phyloP scores from a whole-genome alignment of 2,797 vertebrate genomes.

The Mormyrops attenuatus region DNA sequence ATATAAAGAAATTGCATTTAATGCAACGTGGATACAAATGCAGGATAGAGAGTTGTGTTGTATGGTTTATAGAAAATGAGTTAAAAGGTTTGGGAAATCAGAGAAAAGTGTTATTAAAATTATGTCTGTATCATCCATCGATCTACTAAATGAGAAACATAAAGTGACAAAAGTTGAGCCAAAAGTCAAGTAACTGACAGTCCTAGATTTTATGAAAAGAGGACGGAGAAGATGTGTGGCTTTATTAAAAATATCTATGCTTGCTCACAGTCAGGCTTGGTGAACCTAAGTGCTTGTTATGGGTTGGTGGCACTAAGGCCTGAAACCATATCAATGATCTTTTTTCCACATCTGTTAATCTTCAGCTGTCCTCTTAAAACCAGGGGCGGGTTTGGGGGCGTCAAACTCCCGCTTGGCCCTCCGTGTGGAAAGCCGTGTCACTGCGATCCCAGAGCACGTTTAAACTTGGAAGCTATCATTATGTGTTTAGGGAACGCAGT shows the following conservation, averaged over 20 bases:
- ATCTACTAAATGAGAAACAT: not conserved
- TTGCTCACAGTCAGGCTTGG: not conserved
- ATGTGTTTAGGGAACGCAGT: constrained; percentile 40
- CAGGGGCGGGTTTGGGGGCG: constrained; percentile 27
- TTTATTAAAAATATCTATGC: not conserved
- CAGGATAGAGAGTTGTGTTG: not conserved
- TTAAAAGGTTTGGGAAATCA: not conserved
- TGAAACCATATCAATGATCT: constrained; percentile 25
- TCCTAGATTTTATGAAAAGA: not conserved
- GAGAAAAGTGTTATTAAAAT: not conserved
- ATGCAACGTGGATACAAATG: not conserved
- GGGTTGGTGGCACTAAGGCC: constrained; percentile 42
- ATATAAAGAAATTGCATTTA: not conserved
- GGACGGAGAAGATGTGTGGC: not conserved
- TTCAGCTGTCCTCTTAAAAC: constrained; percentile 18
- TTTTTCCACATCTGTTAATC: constrained; percentile 41
- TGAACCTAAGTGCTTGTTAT: constrained; percentile 4
- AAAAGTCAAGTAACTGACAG: not conserved
- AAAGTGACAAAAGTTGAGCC: not conserved
- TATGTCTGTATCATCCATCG: not conserved
- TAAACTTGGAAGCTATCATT: constrained; percentile 47
- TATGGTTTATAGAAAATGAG: not conserved
- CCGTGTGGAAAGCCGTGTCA: constrained; percentile 61
- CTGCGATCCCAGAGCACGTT: constrained; percentile 33
- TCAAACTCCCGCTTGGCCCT: constrained; percentile 48